phyloP scores from a whole-genome alignment of 2,797 vertebrate genomes.

The Sebastiscus albofasciatus region DNA sequence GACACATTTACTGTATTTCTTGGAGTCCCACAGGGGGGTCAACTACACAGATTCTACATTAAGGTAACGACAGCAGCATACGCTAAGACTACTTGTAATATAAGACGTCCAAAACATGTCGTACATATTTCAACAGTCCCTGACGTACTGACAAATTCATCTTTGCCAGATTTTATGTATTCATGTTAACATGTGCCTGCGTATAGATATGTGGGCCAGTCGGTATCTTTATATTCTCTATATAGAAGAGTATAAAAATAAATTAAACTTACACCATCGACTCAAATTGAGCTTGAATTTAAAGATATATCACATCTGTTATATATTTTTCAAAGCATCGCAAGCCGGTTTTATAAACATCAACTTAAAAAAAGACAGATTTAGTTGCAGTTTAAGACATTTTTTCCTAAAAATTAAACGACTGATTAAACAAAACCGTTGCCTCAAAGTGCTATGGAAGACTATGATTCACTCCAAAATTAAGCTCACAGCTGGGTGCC shows the following conservation, averaged over 20 bases:
- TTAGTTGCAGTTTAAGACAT: conserved; percentile 64
- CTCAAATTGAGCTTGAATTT: conserved; percentile 77
- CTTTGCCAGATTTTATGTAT: conserved; percentile 78
- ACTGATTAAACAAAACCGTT: conserved; percentile 65
- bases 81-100: conserved; percentile 77
- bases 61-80: conserved; percentile 76
- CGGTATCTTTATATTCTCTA: conserved; percentile 56
- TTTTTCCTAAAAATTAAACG: conserved; percentile 64
- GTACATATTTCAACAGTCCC: conserved; percentile 82
- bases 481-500: conserved; percentile 57
- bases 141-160: conserved; percentile 81
- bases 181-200: conserved; percentile 70
- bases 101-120: conserved; percentile 78
- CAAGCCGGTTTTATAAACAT: conserved; percentile 76
- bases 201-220: conserved; percentile 71
- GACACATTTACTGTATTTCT: conserved; percentile 69
- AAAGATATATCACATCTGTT: conserved; percentile 78
- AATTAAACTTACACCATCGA: conserved; percentile 78
- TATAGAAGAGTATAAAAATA: conserved; percentile 86
- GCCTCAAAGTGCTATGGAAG: conserved; percentile 82
- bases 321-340: conserved; percentile 73
- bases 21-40: conserved; percentile 56
- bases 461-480: conserved; percentile 76
- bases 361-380: conserved; percentile 67
- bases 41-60: conserved; percentile 76